Percentiles rank a stretch among this genome's conserved stretches.
Conservation (phyloP, 2,113 vertebrate genomes). For the cat (Felis catus) region DNA sequence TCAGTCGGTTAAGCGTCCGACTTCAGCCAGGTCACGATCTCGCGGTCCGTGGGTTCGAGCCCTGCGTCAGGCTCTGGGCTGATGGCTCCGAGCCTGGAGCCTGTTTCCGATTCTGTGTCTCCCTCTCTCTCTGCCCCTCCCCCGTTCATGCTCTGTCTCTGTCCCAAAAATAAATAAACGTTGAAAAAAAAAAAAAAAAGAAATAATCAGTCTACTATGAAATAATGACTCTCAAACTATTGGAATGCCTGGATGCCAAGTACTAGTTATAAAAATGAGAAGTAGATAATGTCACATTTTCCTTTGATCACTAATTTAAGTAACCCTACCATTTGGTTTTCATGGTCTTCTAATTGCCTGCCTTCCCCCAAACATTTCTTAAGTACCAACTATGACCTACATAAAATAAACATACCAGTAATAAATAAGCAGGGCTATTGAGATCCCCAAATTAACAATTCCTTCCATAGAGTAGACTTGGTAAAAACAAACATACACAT, state of each 20-base stretch:
- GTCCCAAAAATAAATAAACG: no score
- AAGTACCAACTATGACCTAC: background rate
- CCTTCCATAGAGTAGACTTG: background rate
- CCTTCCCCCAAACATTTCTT: background rate
- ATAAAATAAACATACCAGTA: background rate
- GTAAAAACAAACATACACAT: background rate
- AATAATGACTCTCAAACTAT: background rate
- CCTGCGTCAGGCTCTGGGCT: no score
- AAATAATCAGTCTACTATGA: background rate
- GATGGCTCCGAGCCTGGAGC: no score
- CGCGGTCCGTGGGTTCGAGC: accelerated
- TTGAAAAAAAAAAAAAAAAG: background rate
- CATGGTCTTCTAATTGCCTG: background rate
- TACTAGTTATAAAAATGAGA: background rate
- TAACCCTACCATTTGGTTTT: background rate
- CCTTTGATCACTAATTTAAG: background rate
- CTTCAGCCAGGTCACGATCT: no score
- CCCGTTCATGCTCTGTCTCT: no score
- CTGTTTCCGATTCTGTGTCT: no score
- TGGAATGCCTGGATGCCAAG: background rate
- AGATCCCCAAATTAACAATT: background rate
- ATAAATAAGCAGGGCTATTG: background rate
- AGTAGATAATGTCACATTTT: background rate
- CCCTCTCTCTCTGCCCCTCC: no score
- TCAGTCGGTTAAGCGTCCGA: no score